Conservation (phyloP, 2,888 invertebrate genomes). For the Nineta flava region DNA sequence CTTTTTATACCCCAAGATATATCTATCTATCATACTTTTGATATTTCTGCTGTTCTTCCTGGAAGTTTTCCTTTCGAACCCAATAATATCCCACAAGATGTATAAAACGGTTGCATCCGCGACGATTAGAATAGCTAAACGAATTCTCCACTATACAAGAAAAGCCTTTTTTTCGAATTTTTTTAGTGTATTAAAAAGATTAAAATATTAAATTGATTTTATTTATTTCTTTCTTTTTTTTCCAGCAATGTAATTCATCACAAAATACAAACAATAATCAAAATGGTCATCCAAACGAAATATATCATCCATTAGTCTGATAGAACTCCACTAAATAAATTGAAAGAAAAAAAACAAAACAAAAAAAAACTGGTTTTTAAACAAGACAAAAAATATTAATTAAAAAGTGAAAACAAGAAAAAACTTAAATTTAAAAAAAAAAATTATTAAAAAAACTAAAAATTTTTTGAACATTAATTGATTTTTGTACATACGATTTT, state of each 20-base stretch:
- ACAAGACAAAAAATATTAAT: background rate
- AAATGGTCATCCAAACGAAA: conserved; percentile 70
- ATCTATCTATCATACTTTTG: too few relatives aligned
- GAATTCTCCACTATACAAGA: too few relatives aligned
- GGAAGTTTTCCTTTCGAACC: too few relatives aligned
- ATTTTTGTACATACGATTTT: background rate
- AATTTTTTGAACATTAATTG: background rate
- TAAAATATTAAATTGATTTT: conserved; percentile 2
- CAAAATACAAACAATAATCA: conserved; percentile 62
- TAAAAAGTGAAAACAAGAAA: background rate
- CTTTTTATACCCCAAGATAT: too few relatives aligned
- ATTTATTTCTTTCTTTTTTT: conserved; percentile 22
- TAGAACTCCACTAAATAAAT: conserved; percentile 21
- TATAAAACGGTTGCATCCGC: too few relatives aligned
- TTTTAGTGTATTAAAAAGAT: background rate
- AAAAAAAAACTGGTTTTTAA: background rate
- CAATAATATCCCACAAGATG: too few relatives aligned
- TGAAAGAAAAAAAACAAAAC: background rate
- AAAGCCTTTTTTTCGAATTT: too few relatives aligned
- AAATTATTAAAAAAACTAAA: background rate
- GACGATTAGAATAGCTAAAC: too few relatives aligned
- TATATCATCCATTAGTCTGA: conserved; percentile 52
- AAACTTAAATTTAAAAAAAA: background rate
- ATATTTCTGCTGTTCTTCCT: too few relatives aligned
- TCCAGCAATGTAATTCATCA: conserved; percentile 63